A percentile compares a stretch with the other conserved stretches of the same genome.
These are phyloP conservation scores for Aspidoscelis tigris DNA, from an alignment of 2,113 vertebrate genomes.

Conservation along the genomic window DNA sequence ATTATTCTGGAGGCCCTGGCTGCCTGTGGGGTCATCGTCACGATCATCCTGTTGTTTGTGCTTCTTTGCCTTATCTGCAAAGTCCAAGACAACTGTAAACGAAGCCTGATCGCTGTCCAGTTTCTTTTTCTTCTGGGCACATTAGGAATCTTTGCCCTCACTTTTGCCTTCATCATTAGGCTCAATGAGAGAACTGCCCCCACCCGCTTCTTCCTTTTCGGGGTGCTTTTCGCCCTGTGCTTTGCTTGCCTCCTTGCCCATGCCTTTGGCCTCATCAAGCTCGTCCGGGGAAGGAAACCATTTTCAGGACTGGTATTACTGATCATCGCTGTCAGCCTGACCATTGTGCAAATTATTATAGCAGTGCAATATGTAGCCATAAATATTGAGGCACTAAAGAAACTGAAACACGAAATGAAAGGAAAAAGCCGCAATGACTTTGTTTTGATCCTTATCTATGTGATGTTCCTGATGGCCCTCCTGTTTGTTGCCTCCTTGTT, in stretches of 20 bases:
- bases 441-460: conserved; percentile 88
- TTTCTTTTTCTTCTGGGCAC: conserved; percentile 85
- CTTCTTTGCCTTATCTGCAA: conserved; percentile 80
- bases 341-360: conserved; percentile 87
- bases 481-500: conserved; percentile 75
- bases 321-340: conserved; percentile 76
- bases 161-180: conserved; percentile 88
- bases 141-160: conserved; percentile 84
- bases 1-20: conserved; percentile 86
- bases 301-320: conserved; percentile 77
- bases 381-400: conserved; percentile 63
- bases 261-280: conserved; percentile 73
- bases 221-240: conserved; percentile 86
- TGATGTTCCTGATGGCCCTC: conserved; percentile 83
- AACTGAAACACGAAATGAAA: conserved; percentile 12
- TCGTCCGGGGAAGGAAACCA: conserved; percentile 76
- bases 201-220: conserved; percentile 89
- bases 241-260: conserved; percentile 89
- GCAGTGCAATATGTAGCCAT: conserved; percentile 82
- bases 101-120: conserved; percentile 75
- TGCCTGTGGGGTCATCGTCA: conserved; percentile 77
- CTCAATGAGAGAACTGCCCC: conserved; percentile 79
- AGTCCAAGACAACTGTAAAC: conserved; percentile 74
- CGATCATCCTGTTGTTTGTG: conserved; percentile 74
- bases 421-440: conserved; percentile 78